These are phyloP conservation scores for Myathropa florea DNA, from an alignment of 2,888 invertebrate species.

Conservation along the genomic window DNA sequence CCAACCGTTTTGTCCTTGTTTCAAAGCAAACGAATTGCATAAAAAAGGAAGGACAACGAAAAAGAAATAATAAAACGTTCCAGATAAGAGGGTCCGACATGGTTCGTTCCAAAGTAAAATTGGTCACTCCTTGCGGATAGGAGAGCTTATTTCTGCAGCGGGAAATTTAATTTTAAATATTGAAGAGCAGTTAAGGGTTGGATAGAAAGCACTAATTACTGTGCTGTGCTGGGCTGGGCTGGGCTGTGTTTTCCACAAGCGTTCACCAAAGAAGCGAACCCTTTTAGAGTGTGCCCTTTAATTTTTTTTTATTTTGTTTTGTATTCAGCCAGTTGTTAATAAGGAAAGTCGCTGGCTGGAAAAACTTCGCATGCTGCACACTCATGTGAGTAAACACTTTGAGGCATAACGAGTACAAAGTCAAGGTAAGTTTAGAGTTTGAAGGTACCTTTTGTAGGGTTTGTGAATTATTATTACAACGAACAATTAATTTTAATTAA, in stretches of 20 bases:
- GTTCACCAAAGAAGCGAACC: conserved; percentile 11
- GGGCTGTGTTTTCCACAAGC: conserved; percentile 10
- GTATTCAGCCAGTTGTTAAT: conserved; percentile 49
- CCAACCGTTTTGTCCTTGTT: conserved; percentile 67
- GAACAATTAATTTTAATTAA: conserved; percentile 25
- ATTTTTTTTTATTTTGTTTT: conserved; percentile 33
- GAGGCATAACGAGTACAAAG: conserved; percentile 50
- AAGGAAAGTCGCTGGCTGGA: conserved; percentile 30
- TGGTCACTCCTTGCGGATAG: conserved; percentile 46
- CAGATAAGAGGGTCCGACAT: conserved; percentile 15
- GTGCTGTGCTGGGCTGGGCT: no score
- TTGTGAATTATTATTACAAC: conserved; percentile 10
- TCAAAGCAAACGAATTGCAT: conserved; percentile 66
- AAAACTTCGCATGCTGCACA: conserved; percentile 26
- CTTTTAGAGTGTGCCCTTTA: conserved; percentile 34
- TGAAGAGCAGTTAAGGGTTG: conserved; percentile 58
- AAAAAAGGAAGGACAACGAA: conserved; percentile 25
- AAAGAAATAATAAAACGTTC: conserved; percentile 51
- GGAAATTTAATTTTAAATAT: conserved; percentile 69
- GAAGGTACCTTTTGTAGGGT: background rate
- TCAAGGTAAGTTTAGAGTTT: conserved; percentile 34
- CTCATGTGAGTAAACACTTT: conserved; percentile 50
- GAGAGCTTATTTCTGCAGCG: conserved; percentile 32
- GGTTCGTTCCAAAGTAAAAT: conserved; percentile 42
- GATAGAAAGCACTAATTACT: conserved; percentile 62